A percentile compares a stretch with the other conserved stretches of the same genome.
Conservation (phyloP, 2,797 vertebrate genomes). For the Moxostoma hubbsi region DNA sequence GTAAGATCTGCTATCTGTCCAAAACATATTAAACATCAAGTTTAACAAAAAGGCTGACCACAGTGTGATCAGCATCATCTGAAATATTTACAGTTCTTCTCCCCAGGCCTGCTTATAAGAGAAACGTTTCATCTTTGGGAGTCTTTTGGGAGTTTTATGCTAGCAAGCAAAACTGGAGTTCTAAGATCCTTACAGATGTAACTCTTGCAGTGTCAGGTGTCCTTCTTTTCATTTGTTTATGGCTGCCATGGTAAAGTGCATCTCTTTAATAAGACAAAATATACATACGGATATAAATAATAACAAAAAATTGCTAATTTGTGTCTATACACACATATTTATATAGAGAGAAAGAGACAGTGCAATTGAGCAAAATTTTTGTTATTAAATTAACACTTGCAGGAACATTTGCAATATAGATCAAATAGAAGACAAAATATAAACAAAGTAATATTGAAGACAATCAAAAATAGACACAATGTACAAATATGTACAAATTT, state of each 20-base stretch:
- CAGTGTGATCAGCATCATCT: slow-evolving; percentile 6
- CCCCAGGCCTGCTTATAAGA: slow-evolving; percentile 5
- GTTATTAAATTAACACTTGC: neutral
- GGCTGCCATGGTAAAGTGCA: neutral
- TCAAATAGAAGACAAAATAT: too few species aligned
- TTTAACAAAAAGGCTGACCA: neutral
- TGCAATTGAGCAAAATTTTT: neutral
- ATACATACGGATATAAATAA: neutral
- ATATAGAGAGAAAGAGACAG: too few species aligned
- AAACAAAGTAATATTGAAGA: too few species aligned
- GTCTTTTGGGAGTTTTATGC: neutral
- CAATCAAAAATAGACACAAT: too few species aligned
- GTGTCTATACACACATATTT: too few species aligned
- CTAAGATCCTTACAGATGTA: neutral
- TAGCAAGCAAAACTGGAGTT: slow-evolving; percentile 9
- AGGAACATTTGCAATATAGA: too few species aligned
- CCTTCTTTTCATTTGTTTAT: neutral
- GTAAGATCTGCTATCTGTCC: neutral
- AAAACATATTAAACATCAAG: neutral
- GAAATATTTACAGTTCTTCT: slow-evolving; percentile 9
- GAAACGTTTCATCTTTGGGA: slow-evolving; percentile 5
- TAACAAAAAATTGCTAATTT: too few species aligned
- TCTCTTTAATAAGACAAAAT: neutral
- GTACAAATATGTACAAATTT: too few species aligned
- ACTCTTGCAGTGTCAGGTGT: neutral